Percentiles rank a stretch among this genome's conserved stretches.
Evolutionary conservation across 2,888 invertebrate genomes (phyloP).

Genomic region (Lasioglossum lativentre): DNA sequence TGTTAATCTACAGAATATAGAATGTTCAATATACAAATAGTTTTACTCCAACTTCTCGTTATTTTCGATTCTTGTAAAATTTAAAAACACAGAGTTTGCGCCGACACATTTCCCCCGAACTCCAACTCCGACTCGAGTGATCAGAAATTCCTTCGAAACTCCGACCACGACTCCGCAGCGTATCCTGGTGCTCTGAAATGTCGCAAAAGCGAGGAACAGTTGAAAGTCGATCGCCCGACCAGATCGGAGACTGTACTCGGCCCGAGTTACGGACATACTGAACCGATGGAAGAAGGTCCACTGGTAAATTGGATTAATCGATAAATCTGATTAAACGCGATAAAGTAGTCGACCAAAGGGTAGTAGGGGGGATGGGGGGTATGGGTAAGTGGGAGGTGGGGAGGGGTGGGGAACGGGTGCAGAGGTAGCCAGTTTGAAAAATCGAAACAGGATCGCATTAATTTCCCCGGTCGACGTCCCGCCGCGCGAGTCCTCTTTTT

Average conservation of each 20-base stretch:
- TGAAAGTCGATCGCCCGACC: background rate
- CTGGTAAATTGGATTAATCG: constrained; percentile 12
- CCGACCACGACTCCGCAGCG: background rate
- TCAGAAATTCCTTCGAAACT: background rate
- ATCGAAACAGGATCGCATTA: constrained; percentile 47
- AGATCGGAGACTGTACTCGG: background rate
- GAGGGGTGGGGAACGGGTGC: background rate
- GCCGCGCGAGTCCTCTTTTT: constrained; percentile 16
- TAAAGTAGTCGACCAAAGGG: background rate
- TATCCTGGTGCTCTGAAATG: background rate
- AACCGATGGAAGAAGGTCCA: background rate
- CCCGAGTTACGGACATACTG: no score
- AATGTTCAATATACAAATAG: no score
- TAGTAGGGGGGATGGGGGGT: no score
- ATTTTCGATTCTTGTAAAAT: background rate
- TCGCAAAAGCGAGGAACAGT: background rate
- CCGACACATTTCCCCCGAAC: background rate
- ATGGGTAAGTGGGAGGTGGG: background rate
- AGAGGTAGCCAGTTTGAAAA: constrained; percentile 33
- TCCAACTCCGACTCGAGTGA: no score
- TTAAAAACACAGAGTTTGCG: no score
- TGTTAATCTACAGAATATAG: no score
- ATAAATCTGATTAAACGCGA: constrained; percentile 1
- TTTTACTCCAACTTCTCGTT: no score
- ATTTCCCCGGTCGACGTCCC: constrained; percentile 7